Base-by-base conservation (phyloP, 2,797 vertebrate species). In the Sebastiscus tertius region DNA sequence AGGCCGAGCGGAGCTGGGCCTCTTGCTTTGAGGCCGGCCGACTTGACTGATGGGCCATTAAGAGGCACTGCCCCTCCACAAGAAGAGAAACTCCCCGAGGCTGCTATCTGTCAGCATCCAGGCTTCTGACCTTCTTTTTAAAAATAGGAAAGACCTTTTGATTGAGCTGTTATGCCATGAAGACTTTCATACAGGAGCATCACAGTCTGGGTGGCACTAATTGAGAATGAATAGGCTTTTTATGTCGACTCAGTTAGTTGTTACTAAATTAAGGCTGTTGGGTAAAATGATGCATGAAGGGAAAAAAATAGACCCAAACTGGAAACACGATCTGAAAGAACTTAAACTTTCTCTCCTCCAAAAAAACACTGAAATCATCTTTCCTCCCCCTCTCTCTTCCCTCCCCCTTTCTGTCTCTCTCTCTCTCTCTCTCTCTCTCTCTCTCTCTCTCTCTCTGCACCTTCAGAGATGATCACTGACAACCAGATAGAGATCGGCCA, bases 401-500 rank as follows among this genome's bases (percentile, higher is more conserved):
- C 13, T 26, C 74, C 26, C 16, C 33, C 22, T 62, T 39, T 68
- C 46, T 62, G 24, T 61, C 75, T 36, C 20, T 55, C n/a, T 58
- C 46, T 61, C 46, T 9, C 2, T 27, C 1, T 27, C 27, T 27
- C 4, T 1, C 22, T 62, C 49, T 68, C 46, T 62, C 24, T 61
- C 75, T 33, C 20, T 52, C 22, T 63, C 46, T 69, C 39, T 1
- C 29, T 39, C 0, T 72, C 67, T 49, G 2, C 24, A 0, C 13
- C 65, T 20, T 65, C 92, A 99, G 98, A 99, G 90, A 95, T 97
- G 96, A 97, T 99, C 72, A 97, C 97, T 2, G 97, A 98, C 92
- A 97, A 97, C 92, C 98, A 99, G 95, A 98, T 99, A 6, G 97
- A 98, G 90, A 96, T 94, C 0, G 98, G 98, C 22, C 96, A 97